Conservation (phyloP, 2,113 vertebrate genomes). For the Solenodon paradoxus region DNA sequence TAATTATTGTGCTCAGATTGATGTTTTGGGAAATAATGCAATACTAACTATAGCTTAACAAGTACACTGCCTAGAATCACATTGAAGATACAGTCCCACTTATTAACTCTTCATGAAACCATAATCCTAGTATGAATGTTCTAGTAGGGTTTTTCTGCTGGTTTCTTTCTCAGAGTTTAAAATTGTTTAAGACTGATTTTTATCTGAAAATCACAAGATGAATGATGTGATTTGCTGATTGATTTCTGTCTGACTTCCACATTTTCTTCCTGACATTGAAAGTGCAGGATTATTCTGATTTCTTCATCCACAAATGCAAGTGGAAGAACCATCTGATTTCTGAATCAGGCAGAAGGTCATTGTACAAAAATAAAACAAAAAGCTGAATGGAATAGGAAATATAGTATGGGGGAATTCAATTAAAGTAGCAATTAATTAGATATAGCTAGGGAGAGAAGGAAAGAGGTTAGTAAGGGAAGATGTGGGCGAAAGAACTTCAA, state of each 20-base stretch:
- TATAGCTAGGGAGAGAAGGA: neutral
- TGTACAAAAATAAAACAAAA: neutral
- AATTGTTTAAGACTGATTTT: neutral
- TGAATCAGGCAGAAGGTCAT: neutral
- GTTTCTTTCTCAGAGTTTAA: neutral
- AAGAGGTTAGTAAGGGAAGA: neutral
- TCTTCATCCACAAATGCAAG: neutral
- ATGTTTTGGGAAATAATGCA: neutral
- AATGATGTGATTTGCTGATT: neutral
- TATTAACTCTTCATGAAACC: neutral
- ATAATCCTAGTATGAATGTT: neutral
- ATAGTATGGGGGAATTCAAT: neutral
- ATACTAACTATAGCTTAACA: neutral
- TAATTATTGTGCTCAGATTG: neutral
- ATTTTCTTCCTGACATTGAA: neutral
- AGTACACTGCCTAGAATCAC: neutral
- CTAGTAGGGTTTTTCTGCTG: neutral
- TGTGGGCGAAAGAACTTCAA: neutral
- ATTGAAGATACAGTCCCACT: neutral
- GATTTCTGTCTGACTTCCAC: neutral
- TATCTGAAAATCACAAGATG: neutral
- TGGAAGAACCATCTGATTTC: neutral
- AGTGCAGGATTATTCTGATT: neutral
- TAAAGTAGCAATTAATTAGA: neutral
- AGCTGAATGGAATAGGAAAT: neutral